Conservation (phyloP, 2,113 vertebrate genomes). For the Ailuropoda melanoleuca region DNA sequence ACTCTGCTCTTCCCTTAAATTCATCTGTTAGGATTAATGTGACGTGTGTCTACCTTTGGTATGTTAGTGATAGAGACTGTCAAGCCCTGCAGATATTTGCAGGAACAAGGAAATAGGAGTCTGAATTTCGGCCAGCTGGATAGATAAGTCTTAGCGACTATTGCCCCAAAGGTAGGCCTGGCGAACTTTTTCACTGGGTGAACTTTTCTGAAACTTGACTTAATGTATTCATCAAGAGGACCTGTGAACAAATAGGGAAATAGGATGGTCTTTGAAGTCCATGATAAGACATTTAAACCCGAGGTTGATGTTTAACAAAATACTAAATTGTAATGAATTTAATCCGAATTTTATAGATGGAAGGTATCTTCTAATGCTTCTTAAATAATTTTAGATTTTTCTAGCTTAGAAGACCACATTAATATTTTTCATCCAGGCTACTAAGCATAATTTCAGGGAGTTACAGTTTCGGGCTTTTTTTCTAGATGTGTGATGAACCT, state of each 20-base stretch:
- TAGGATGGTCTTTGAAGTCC: not conserved
- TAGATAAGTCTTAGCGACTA: not conserved
- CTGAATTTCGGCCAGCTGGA: not conserved
- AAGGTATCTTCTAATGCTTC: not conserved
- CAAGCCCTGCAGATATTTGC: not conserved
- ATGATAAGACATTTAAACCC: not conserved
- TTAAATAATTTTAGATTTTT: not conserved
- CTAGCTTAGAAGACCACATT: not conserved
- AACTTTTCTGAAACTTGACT: not conserved
- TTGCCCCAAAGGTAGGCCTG: not conserved
- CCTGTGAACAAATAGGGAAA: not conserved
- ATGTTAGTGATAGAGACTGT: not conserved
- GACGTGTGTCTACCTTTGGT: accelerated
- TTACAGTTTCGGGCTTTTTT: not conserved
- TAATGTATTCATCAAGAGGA: not conserved
- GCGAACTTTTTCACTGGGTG: not conserved
- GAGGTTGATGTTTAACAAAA: not conserved
- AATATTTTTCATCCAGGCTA: not conserved
- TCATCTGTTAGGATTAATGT: not conserved
- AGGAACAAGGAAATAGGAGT: not conserved
- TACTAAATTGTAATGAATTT: not conserved
- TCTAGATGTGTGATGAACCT: not conserved
- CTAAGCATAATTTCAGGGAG: not conserved
- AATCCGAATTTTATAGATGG: not conserved
- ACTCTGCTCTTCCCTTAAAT: not conserved